Base-by-base conservation (phyloP, 1,140 invertebrate species). In the Cyclargus thomasi region DNA sequence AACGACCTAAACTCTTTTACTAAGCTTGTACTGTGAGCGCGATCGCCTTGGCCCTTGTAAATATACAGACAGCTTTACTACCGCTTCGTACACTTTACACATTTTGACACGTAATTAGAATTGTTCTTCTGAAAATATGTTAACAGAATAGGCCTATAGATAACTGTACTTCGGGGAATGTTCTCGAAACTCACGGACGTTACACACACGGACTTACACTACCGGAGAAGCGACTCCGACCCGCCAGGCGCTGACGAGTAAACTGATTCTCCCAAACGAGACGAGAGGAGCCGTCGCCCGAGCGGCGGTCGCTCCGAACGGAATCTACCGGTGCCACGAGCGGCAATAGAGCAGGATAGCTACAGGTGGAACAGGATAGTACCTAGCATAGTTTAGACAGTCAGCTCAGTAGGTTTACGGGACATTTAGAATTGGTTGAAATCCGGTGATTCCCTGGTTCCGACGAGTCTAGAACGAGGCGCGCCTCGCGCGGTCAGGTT, bases 61-160 rank as follows among this genome's bases (percentile, higher is more conserved):
- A 88, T 85, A 83, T 76, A 71, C 72, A 68, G 79, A 79, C 71
- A 70, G 82, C 82, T 85, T 83, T 70, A 64, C 67, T 75, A 75
- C 77, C 70, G 83, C 84, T 85, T 85, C 66, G 70, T 72, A 82
- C 82, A 86, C 83, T 80, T 83, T 82, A 75, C 76, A 80, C 77
- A 82, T 79, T 83, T 81, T 71, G 72, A 80, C 78, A 85, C 81
- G 70, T 82, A 77, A 68, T 78, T 80, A 84, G 68, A 62, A 70
- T 72, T 71, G 68, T 70, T 78, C 74, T 72, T 77, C 76, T 70
- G 70, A 71, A 78, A 70, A 72, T 75, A 74, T 74, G 72, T 76
- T 71, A 74, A 76, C 71, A 74, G 70, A 79, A 80, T 80, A 84
- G 78, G 78, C 80, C 78, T 81, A 68, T 57, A 62, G 55, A 63